Conservation (phyloP, 2,797 vertebrate genomes). For the Oryzias sinensis region DNA sequence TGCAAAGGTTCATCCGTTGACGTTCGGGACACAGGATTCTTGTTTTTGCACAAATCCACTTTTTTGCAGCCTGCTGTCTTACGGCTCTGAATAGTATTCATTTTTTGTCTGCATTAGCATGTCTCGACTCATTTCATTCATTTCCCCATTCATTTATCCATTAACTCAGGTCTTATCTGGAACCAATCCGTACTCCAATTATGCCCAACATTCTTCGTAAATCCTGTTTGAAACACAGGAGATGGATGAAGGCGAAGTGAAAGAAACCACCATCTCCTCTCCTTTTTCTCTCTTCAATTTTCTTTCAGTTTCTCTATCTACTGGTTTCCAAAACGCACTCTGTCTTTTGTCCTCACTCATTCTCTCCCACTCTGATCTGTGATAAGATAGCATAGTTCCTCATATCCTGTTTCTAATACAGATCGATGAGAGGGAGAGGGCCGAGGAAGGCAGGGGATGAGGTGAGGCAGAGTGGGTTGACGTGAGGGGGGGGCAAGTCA, state of each 20-base stretch:
- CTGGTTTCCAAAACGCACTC: slow-evolving; percentile 40
- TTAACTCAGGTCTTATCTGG: slow-evolving; percentile 62
- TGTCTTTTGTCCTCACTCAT: slow-evolving; percentile 57
- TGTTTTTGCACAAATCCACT: slow-evolving; percentile 13
- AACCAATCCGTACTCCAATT: slow-evolving; percentile 67
- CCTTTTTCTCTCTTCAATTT: slow-evolving; percentile 26
- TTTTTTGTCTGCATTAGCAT: slow-evolving; percentile 27
- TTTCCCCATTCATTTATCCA: slow-evolving; percentile 69
- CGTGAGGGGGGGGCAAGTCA: slow-evolving; percentile 34
- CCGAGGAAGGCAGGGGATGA: slow-evolving; percentile 56
- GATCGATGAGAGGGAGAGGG: slow-evolving; percentile 69
- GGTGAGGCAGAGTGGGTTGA: slow-evolving; percentile 64
- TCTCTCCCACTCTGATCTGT: slow-evolving; percentile 62
- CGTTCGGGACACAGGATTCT: slow-evolving; percentile 24
- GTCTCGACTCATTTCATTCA: slow-evolving; percentile 46
- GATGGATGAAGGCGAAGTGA: slow-evolving; percentile 55
- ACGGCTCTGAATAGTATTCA: slow-evolving; percentile 11
- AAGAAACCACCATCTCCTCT: slow-evolving; percentile 42
- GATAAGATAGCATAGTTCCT: slow-evolving; percentile 77
- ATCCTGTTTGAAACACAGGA: slow-evolving; percentile 53
- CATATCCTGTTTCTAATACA: slow-evolving; percentile 79
- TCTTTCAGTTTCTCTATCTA: slow-evolving; percentile 35
- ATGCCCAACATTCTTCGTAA: slow-evolving; percentile 48
- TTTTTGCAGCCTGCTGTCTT: slow-evolving; percentile 16
- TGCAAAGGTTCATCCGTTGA: slow-evolving; percentile 35